Conservation (phyloP, 2,888 invertebrate genomes). For the Belgica antarctica region DNA sequence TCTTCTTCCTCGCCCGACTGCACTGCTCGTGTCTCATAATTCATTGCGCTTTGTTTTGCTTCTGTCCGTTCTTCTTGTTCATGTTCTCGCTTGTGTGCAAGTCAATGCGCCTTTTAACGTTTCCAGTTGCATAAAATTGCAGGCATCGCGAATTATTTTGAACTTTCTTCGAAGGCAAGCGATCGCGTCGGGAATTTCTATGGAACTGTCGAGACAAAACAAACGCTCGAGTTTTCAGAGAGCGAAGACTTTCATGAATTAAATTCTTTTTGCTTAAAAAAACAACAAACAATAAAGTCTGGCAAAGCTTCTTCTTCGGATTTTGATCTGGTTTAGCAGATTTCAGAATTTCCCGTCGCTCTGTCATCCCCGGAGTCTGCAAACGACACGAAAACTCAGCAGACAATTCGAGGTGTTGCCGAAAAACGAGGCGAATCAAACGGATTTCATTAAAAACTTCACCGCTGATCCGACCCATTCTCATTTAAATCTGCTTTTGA, state of each 20-base stretch:
- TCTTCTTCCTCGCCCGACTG: too few species aligned
- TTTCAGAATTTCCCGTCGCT: background rate
- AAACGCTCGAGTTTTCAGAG: background rate
- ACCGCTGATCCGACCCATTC: background rate
- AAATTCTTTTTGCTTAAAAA: background rate
- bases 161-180: background rate
- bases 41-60: background rate
- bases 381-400: background rate
- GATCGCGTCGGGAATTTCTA: background rate
- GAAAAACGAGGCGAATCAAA: background rate
- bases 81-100: background rate
- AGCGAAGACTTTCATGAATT: background rate
- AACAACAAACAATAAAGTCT: constrained; percentile 31
- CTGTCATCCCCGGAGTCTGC: background rate
- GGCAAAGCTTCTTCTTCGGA: constrained; percentile 24
- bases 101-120: background rate
- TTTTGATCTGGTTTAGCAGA: background rate
- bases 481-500: background rate
- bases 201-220: background rate
- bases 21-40: background rate
- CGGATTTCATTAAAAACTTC: background rate
- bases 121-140: background rate
- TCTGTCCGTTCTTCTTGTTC: too few species aligned
- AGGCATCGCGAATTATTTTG: background rate
- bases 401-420: background rate